A percentile compares a stretch with the other conserved stretches of the same genome.
Evolutionary conservation across 37 sponge, comb jelly and placozoan genomes (phyloP).

Genomic region (Axinella damicornis): DNA sequence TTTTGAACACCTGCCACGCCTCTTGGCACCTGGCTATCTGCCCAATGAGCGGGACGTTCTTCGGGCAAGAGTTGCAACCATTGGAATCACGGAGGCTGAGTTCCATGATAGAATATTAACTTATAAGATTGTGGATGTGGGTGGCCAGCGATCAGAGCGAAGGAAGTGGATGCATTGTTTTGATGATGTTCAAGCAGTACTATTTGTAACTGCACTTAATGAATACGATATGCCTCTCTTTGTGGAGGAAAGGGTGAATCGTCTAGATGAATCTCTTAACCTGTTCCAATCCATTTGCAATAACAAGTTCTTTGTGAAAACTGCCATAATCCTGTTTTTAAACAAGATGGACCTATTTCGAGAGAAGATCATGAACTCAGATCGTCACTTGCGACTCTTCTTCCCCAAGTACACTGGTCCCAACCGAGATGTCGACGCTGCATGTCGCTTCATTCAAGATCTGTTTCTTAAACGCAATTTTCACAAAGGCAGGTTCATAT

Average conservation of each 20-base stretch:
- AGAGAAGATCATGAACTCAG: constrained; percentile 69
- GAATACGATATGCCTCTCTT: constrained; percentile 82
- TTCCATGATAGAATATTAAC: neutral
- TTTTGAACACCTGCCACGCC: no score
- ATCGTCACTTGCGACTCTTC: constrained; percentile 41
- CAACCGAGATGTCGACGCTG: constrained; percentile 62
- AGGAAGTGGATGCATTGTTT: constrained; percentile 92
- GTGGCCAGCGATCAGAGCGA: constrained; percentile 87
- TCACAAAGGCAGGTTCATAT: constrained; percentile 24
- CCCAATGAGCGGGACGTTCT: no score
- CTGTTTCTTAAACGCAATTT: constrained; percentile 44
- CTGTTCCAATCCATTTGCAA: constrained; percentile 68
- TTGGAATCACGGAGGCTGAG: no score
- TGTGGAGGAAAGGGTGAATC: constrained; percentile 42
- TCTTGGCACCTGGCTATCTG: no score
- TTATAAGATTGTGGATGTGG: constrained; percentile 72
- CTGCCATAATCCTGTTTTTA: constrained; percentile 85
- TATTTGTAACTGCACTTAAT: constrained; percentile 84
- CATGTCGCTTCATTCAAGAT: constrained; percentile 49
- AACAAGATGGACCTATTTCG: constrained; percentile 82
- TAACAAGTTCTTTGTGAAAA: constrained; percentile 77
- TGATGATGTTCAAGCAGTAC: constrained; percentile 85
- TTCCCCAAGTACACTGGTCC: no score
- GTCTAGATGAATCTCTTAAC: constrained; percentile 24
- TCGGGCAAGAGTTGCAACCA: no score